Percentiles rank a stretch among this genome's conserved stretches.
Conservation (phyloP, 2,797 vertebrate genomes). For the Prunella strophiata region DNA sequence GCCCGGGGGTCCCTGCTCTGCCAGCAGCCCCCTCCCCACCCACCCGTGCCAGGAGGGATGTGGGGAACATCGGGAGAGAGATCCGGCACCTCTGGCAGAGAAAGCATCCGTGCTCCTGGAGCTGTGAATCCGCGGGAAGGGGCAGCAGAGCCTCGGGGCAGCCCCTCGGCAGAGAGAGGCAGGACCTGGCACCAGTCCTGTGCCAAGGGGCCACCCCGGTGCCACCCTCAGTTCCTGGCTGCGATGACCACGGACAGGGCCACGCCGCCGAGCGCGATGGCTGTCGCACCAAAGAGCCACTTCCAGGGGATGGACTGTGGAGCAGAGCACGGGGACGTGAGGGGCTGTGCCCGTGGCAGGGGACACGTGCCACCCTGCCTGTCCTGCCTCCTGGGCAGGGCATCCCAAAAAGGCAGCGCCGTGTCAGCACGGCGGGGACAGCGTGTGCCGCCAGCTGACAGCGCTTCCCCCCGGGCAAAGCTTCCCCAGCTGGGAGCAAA, state of each 20-base stretch:
- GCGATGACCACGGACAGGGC: slow-evolving; percentile 97
- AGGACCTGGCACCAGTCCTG: fast-evolving
- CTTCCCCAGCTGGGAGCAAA: slow-evolving; percentile 23
- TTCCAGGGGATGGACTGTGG: slow-evolving; percentile 93
- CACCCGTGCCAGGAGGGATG: neutral
- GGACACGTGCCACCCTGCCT: neutral
- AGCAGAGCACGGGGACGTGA: neutral
- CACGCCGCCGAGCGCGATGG: slow-evolving; percentile 92
- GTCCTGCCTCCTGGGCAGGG: neutral
- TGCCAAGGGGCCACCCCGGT: neutral
- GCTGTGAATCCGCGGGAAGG: neutral
- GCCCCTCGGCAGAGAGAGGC: neutral
- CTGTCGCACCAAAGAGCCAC: slow-evolving; percentile 95
- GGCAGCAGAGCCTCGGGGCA: neutral
- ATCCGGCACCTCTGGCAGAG: neutral
- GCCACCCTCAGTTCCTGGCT: slow-evolving; percentile 86
- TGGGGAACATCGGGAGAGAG: fast-evolving
- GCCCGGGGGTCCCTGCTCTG: neutral
- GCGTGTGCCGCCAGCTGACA: neutral
- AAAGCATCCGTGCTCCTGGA: neutral
- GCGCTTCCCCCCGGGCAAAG: neutral
- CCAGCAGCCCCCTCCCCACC: neutral
- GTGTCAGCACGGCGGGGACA: neutral
- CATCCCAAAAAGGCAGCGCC: neutral
- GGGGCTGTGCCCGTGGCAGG: fast-evolving